Evolutionary conservation across 1,140 invertebrate species (phyloP).

Genomic region (Chironomus tepperi): DNA sequence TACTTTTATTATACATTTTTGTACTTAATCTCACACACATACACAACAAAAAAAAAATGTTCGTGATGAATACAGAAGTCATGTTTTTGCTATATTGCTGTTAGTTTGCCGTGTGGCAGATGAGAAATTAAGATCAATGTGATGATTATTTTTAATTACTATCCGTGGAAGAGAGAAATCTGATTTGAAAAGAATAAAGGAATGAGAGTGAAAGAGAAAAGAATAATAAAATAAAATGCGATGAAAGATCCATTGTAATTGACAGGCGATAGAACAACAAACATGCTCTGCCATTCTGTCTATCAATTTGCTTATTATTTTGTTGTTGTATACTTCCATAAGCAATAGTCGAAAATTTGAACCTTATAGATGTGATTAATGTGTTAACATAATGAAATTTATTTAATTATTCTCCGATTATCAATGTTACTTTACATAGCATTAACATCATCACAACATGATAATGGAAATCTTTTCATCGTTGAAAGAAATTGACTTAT

Average conservation of each 20-base stretch:
- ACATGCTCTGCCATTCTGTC: slow-evolving; percentile 20
- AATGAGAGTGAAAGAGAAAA: background rate
- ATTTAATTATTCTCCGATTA: background rate
- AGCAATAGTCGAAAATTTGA: background rate
- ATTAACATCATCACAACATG: background rate
- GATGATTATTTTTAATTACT: slow-evolving; percentile 23
- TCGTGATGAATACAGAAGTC: slow-evolving; percentile 7
- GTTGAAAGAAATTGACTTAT: too few species aligned
- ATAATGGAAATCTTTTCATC: background rate
- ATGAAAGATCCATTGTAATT: slow-evolving; percentile 17
- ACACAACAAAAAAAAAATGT: background rate
- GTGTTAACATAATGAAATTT: slow-evolving; percentile 5
- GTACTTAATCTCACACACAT: background rate
- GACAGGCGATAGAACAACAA: slow-evolving; percentile 18
- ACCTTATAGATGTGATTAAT: background rate
- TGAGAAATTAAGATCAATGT: slow-evolving; percentile 20
- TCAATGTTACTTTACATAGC: background rate
- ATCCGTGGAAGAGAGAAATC: background rate
- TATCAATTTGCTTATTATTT: background rate
- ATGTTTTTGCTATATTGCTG: background rate
- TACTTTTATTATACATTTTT: background rate
- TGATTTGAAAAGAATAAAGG: background rate
- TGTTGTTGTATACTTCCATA: background rate
- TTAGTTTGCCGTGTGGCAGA: background rate
- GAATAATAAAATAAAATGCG: background rate